Evolutionary conservation across 2,888 invertebrate genomes (phyloP).

Genomic region (Nomada goodeniana): DNA sequence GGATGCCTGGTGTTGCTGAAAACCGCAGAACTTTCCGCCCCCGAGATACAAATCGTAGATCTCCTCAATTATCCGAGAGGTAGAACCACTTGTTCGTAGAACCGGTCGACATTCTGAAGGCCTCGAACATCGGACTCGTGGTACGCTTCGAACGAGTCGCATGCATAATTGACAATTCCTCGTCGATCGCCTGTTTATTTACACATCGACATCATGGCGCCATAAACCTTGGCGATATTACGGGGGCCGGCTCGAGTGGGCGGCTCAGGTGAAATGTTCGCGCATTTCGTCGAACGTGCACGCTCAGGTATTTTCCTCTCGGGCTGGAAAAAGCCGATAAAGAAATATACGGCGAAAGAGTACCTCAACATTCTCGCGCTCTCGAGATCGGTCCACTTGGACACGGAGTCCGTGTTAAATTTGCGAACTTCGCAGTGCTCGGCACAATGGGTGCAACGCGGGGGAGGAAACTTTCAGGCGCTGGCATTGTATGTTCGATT

Average conservation of each 20-base stretch:
- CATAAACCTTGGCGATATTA: constrained; percentile 61
- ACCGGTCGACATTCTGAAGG: constrained; percentile 23
- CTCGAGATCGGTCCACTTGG: neutral
- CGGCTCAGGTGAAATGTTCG: constrained; percentile 51
- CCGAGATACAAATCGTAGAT: constrained; percentile 45
- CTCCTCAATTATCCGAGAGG: constrained; percentile 24
- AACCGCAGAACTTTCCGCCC: neutral
- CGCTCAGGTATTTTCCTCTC: neutral
- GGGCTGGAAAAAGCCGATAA: neutral
- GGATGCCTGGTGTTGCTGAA: no score
- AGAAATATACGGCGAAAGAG: neutral
- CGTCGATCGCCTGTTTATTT: constrained; percentile 56
- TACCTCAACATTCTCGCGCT: neutral
- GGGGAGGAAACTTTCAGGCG: neutral
- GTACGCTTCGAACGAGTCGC: constrained; percentile 38
- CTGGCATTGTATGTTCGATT: neutral
- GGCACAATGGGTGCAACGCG: neutral
- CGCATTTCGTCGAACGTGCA: constrained; percentile 29
- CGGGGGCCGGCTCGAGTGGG: constrained; percentile 46
- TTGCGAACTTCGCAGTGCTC: neutral
- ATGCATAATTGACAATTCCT: constrained; percentile 55
- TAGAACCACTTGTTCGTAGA: constrained; percentile 43
- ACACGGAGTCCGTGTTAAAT: neutral
- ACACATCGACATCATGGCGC: constrained; percentile 37
- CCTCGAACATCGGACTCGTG: constrained; percentile 14